Evolutionary conservation across 2,888 invertebrate species (phyloP).

Genomic region (Cecidostiba fungosa): DNA sequence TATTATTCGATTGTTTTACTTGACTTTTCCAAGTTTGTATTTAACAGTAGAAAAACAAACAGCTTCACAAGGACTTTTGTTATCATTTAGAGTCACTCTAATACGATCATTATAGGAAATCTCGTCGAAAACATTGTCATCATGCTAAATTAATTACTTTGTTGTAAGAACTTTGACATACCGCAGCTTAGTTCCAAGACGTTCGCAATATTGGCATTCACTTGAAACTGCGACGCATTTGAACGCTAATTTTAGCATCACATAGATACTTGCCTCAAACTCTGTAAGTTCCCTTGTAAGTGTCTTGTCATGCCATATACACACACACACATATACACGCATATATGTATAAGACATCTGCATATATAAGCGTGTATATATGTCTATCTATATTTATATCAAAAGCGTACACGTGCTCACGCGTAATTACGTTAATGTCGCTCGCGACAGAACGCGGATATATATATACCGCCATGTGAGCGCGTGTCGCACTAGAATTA

Average conservation of each 20-base stretch:
- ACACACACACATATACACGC: not conserved
- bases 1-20: not conserved
- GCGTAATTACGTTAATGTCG: slow-evolving; percentile 18
- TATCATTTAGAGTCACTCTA: slow-evolving; percentile 17
- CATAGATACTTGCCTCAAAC: slow-evolving; percentile 63
- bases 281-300: slow-evolving; percentile 70
- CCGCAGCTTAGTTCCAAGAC: slow-evolving; percentile 44
- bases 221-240: slow-evolving; percentile 52
- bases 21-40: not conserved
- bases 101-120: slow-evolving; percentile 49
- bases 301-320: slow-evolving; percentile 46
- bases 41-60: not conserved
- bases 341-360: slow-evolving; percentile 15
- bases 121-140: slow-evolving; percentile 47
- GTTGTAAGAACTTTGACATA: slow-evolving; percentile 33
- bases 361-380: not conserved
- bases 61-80: slow-evolving; percentile 44
- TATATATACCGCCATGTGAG: slow-evolving; percentile 18
- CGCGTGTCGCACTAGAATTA: slow-evolving; percentile 43
- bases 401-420: slow-evolving; percentile 25
- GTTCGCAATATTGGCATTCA: slow-evolving; percentile 53
- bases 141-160: slow-evolving; percentile 38
- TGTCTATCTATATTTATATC: not conserved
- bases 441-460: not conserved
- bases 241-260: slow-evolving; percentile 59